phyloP scores from a whole-genome alignment of 1,140 invertebrate genomes.

The Leptinotarsa defecta region DNA sequence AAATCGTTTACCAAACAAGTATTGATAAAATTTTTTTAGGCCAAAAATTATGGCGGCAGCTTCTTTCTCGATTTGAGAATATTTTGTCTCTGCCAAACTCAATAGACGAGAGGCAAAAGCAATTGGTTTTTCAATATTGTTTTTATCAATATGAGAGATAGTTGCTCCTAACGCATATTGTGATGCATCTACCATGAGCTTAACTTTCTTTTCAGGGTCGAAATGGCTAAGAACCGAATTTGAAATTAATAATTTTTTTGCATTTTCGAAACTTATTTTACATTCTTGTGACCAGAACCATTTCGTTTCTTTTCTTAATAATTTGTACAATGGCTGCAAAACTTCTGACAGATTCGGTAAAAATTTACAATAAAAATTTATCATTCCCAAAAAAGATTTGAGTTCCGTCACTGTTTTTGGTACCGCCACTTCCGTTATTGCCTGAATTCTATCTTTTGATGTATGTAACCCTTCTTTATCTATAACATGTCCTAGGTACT shows the following conservation, averaged over 20 bases:
- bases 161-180: constrained; percentile 43
- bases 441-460: too few species aligned
- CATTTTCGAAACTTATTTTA: constrained; percentile 44
- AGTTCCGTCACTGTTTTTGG: too few species aligned
- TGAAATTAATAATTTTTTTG: too few species aligned
- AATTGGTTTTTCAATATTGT: constrained; percentile 38
- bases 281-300: too few species aligned
- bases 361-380: too few species aligned
- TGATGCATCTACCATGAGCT: constrained; percentile 40
- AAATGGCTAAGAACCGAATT: constrained; percentile 5
- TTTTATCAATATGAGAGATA: constrained; percentile 35
- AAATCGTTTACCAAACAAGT: constrained; percentile 60
- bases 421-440: too few species aligned
- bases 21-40: constrained; percentile 62
- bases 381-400: too few species aligned
- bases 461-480: too few species aligned
- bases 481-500: too few species aligned
- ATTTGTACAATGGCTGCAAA: too few species aligned
- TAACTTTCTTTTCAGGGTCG: constrained; percentile 31
- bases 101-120: constrained; percentile 57
- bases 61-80: constrained; percentile 53
- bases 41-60: constrained; percentile 56
- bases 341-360: too few species aligned
- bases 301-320: constrained; percentile 52
- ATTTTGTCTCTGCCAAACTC: constrained; percentile 56